Evolutionary conservation across 1,140 invertebrate species (phyloP), one percentile per base, ranked within the genome.

Genomic region (Acyrthosiphon pisum): DNA sequence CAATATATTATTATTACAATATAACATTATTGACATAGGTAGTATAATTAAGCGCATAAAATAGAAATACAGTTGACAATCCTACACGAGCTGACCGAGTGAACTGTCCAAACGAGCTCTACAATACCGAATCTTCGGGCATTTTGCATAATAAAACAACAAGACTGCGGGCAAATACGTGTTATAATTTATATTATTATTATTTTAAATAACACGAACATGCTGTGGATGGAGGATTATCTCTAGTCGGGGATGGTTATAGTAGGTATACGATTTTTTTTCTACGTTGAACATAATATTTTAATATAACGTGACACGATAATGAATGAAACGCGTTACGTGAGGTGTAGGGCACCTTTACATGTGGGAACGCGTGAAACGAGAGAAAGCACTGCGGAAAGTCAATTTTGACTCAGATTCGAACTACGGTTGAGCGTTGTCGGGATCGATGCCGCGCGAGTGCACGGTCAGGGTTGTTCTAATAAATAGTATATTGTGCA

Each of bases 401-500:
- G 88, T 9, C 7, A 53, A 89, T 89, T 89, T 50, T 50, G 3
- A 89, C 23, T 26, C 48, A 35, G 8, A 30, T 0, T 88, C 35
- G 11, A 41, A n/a, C 48, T 18, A 18, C 6, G n/a, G 30, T n/a
- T 18, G 30, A 48, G 30, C n/a, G 22, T 22, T 50, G n/a, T 35
- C 60, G 20, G 18, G 23, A 41, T 22, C 35, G 14, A 9, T 14
- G 3, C 23, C 6, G 37, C 6, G 11, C 11, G 53, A 35, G 30
- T n/a, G 86, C 46, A 7, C 0, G 11, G 50, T 23, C 23, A 44
- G 37, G 89, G 91, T 86, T 56, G 48, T 86, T 93, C 23, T 93
- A 86, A 93, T 93, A 86, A 81, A 93, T 93, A 26, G 91, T 46
- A 50, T 30, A n/a, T n/a, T n/a, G 81, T 41, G 81, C 37, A 93